Percentiles rank a stretch among this genome's conserved stretches.
phyloP scores from a whole-genome alignment of 2,797 vertebrate species.

The Perdix hodgsoniae region DNA sequence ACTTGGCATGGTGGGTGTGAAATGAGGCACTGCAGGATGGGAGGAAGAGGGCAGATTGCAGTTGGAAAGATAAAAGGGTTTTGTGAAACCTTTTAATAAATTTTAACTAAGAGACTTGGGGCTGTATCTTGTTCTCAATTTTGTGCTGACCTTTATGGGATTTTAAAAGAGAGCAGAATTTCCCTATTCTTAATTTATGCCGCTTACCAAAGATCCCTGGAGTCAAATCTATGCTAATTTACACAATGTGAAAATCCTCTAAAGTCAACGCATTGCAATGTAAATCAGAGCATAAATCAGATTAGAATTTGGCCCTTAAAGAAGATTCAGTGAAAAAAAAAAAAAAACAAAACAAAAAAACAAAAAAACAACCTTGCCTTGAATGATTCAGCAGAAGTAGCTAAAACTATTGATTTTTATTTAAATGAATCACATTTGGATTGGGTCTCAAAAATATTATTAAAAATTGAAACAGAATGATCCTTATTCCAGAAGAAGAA shows the following conservation, averaged over 20 bases:
- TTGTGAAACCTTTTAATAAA: slow-evolving; percentile 1
- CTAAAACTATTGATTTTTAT: slow-evolving; percentile 54
- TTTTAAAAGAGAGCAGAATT: slow-evolving; percentile 65
- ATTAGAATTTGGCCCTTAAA: slow-evolving; percentile 12
- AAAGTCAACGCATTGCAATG: background rate
- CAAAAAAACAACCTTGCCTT: background rate
- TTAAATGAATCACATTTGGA: slow-evolving; percentile 20
- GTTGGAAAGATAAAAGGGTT: slow-evolving; percentile 13
- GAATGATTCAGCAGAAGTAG: slow-evolving; percentile 38
- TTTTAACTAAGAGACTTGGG: slow-evolving; percentile 46
- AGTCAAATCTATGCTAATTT: slow-evolving; percentile 56
- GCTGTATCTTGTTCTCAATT: slow-evolving; percentile 44
- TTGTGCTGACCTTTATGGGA: slow-evolving; percentile 58
- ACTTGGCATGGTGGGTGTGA: background rate
- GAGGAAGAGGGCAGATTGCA: background rate
- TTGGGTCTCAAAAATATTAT: slow-evolving; percentile 40
- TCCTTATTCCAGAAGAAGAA: slow-evolving; percentile 25
- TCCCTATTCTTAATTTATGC: slow-evolving; percentile 61
- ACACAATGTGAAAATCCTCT: slow-evolving; percentile 15
- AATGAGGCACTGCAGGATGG: background rate
- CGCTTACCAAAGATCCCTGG: slow-evolving; percentile 46
- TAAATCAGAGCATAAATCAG: slow-evolving; percentile 53
- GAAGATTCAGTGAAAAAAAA: slow-evolving; percentile 10
- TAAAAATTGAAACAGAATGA: slow-evolving; percentile 50
- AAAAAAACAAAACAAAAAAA: too few species aligned